Evolutionary conservation across 2,113 vertebrate species (phyloP).

Genomic region (Eulemur rufifrons): DNA sequence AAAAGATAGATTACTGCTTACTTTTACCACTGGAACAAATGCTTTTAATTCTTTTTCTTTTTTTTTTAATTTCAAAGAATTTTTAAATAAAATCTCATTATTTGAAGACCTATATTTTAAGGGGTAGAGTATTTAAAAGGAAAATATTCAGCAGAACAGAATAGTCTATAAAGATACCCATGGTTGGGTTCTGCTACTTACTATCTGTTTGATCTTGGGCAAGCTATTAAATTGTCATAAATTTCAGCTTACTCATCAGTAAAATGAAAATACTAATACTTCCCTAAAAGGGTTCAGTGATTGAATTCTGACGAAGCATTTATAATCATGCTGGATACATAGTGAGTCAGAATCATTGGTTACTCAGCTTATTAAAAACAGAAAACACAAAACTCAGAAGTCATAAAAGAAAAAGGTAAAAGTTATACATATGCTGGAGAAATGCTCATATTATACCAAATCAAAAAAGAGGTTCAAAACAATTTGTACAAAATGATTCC

Average conservation of each 20-base stretch:
- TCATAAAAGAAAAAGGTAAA: neutral
- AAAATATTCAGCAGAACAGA: neutral
- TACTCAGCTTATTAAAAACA: neutral
- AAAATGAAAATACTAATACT: neutral
- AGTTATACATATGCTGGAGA: neutral
- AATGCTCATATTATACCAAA: neutral
- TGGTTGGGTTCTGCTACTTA: neutral
- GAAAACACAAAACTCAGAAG: neutral
- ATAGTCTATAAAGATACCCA: neutral
- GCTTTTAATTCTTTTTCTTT: neutral
- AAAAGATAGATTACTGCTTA: neutral
- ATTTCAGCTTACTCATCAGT: neutral
- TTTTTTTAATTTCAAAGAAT: neutral
- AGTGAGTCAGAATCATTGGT: conserved; percentile 4
- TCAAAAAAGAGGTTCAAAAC: neutral
- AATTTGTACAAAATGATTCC: conserved; percentile 1
- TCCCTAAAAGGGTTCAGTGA: neutral
- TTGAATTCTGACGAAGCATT: neutral
- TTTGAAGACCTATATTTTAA: conserved; percentile 7
- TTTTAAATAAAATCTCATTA: neutral
- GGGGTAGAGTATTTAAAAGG: neutral
- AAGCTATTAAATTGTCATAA: neutral
- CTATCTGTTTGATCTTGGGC: neutral
- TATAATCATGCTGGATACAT: neutral
- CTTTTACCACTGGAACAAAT: neutral